Evolutionary conservation across 64 coral and sea anemone species (phyloP), one percentile per base, ranked within the genome.

Genomic region (Stichodactyla mertensii): DNA sequence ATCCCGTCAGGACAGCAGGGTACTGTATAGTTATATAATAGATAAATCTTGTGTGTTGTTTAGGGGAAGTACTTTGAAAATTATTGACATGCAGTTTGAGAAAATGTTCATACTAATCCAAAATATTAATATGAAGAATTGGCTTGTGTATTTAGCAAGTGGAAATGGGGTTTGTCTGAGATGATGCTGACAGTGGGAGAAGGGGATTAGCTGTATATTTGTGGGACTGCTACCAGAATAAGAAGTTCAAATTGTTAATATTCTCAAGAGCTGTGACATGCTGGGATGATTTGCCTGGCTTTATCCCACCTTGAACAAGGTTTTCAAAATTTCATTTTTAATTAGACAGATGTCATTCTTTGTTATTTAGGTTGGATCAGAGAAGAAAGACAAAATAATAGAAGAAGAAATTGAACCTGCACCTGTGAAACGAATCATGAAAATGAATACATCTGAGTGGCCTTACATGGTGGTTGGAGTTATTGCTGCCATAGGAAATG

Each of bases 381-480:
- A 90, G 55, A 88, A 90, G 69, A 87, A 98, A 80, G 92, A 92
- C 26, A 87, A 94, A 61, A 80, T 98, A 52, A 8, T 98, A 16
- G 95, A 98, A 59, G 95, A 98, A 77, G 82, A 90, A 10, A 89
- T 94, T 52, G 87, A 98, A 27, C 92, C 95, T 23, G 95, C 92
- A 55, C 88, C 95, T 64, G 74, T 92, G 16, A 52, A 88, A 20
- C 87, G 90, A 23, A 89, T 94, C 57, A 89, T 98, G 14, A 92
- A 89, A 59, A 59, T 98, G 78, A 98, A 98, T 57, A 54, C n/a
- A 5, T 28, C 87, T 28, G 92, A 98, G 53, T 98, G 87, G 92
- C 93, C 86, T 52, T 94, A 57, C 24, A 87, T 98, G 82, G 52
- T 87, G 7, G 12, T 84, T 10, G 95, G 95, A 20, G 86, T 36